These are phyloP conservation scores for Dendrolimus punctatus DNA, from an alignment of 1,140 invertebrate species.

Conservation along the genomic window DNA sequence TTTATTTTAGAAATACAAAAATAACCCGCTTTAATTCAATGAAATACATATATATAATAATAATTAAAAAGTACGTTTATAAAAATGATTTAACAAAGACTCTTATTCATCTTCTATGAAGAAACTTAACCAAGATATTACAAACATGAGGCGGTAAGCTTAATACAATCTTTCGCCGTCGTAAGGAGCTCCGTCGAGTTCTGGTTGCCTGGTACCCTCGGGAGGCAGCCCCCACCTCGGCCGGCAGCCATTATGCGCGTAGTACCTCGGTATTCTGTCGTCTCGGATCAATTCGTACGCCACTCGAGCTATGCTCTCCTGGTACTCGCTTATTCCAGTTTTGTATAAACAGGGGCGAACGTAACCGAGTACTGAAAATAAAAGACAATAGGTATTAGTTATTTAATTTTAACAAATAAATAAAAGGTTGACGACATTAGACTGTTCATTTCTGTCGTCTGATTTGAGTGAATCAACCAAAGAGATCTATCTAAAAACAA, in stretches of 20 bases:
- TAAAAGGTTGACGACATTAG: no score
- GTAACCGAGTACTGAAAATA: slow-evolving; percentile 41
- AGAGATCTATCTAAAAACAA: no score
- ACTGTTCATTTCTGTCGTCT: no score
- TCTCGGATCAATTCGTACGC: slow-evolving; percentile 56
- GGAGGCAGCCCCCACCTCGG: slow-evolving; percentile 50
- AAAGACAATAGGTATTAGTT: not conserved
- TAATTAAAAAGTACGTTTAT: no score
- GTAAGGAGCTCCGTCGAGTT: slow-evolving; percentile 45
- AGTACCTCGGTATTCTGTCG: slow-evolving; percentile 40
- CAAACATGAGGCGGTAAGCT: not conserved
- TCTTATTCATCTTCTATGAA: no score
- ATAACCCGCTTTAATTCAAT: no score
- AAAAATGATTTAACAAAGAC: no score
- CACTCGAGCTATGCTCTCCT: slow-evolving; percentile 42
- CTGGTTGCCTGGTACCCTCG: slow-evolving; percentile 45
- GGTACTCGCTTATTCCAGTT: slow-evolving; percentile 50
- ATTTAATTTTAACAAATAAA: no score
- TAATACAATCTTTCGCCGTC: slow-evolving; percentile 49
- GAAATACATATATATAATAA: no score
- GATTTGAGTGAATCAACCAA: no score
- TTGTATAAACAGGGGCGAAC: slow-evolving; percentile 37
- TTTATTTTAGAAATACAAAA: no score
- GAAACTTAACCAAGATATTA: no score
- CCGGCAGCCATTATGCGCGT: slow-evolving; percentile 46